Evolutionary conservation across 2,797 vertebrate species (phyloP), one percentile per base, ranked within the genome.

Genomic region (Phaenicophaeus curvirostris): DNA sequence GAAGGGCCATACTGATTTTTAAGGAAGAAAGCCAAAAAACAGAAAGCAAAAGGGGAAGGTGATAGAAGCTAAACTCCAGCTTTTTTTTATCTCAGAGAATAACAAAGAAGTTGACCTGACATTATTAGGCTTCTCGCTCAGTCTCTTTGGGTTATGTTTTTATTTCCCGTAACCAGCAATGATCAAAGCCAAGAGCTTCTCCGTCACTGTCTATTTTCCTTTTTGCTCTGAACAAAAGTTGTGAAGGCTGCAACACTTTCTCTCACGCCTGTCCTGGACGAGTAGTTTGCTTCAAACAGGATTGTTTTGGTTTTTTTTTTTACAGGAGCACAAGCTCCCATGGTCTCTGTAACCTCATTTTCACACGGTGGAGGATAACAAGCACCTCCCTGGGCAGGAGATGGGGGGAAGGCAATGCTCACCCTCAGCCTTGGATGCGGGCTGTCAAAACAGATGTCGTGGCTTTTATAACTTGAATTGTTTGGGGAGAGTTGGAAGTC

Each of bases 181-280:
- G 77, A 96, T 96, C 85, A 95, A 96, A 96, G 90, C 44, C 79
- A 39, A n/a, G 54, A 80, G 41, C 53, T 33, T 46, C 75, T 85
- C 83, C 13, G 1, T 75, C 30, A 5, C 71, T 33, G 23, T n/a
- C 0, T 71, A 13, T 85, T 93, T 93, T 88, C 39, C 31, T 86
- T 93, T 55, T 71, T 67, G 16, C 66, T 53, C 82, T 9, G 1
- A 68, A 63, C 73, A 74, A 79, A 86, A 87, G 51, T 55, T 80
- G 75, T 53, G 37, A 81, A 89, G 72, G 53, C 67, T 78, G 18
- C 35, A 37, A 5, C 2, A 1, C 59, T 76, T 81, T 58, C 21
- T 41, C 39, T 90, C 25, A 1, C 0, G 1, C 54, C 79, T 87
- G 42, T 65, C 77, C 61, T 72, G 91, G 74, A 21, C 66, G 72